Evolutionary conservation across 92 coral and sea anemone genomes (phyloP).

Genomic region (Palythoa caribaeorum): DNA sequence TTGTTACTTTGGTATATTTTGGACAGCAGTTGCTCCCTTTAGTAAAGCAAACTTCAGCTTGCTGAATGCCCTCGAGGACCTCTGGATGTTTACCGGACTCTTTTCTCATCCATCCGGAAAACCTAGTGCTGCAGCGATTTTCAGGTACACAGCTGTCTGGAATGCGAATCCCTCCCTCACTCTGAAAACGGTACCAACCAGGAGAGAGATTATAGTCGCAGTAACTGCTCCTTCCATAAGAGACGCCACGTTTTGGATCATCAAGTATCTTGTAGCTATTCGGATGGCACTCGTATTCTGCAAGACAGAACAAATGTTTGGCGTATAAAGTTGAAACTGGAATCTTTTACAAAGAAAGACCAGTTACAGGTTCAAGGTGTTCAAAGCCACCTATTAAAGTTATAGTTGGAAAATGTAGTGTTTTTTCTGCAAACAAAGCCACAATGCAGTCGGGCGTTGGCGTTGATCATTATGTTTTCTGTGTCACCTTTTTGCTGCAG

Average conservation of each 20-base stretch:
- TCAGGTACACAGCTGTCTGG: conserved; percentile 7
- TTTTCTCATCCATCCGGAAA: conserved; percentile 19
- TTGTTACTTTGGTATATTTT: neutral
- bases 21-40: neutral
- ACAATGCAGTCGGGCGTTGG: no score
- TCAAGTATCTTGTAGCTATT: conserved; percentile 10
- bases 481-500: no score
- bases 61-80: conserved; percentile 20
- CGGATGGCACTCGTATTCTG: conserved; percentile 34
- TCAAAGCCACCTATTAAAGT: no score
- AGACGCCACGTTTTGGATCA: conserved; percentile 7
- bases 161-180: conserved; percentile 13
- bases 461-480: no score
- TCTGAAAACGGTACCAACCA: conserved; percentile 24
- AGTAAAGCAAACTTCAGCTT: conserved; percentile 2
- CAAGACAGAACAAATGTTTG: neutral
- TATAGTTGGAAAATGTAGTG: no score
- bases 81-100: conserved; percentile 11
- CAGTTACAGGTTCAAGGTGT: no score
- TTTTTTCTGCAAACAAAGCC: no score
- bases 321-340: neutral
- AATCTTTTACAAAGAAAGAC: no score
- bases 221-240: neutral
- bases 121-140: conserved; percentile 6
- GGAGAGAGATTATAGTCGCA: neutral